Conservation (phyloP, 2,113 vertebrate species). For the Catagonus wagneri region DNA sequence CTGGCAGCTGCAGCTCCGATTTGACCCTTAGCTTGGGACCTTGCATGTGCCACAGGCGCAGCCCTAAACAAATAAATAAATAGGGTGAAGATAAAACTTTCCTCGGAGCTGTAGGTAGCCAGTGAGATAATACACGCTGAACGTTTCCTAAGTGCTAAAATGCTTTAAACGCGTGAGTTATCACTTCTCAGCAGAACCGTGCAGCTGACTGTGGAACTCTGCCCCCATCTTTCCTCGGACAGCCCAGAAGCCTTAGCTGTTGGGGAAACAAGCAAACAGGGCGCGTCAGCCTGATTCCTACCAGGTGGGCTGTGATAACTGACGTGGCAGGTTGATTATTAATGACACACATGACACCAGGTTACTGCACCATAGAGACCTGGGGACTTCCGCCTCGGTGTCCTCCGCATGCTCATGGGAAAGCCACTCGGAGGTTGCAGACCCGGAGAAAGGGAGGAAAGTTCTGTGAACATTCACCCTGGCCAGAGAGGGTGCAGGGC, state of each 20-base stretch:
- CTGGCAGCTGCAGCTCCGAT: too few relatives aligned
- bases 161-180: too few relatives aligned
- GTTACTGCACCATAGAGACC: not conserved
- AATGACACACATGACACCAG: not conserved
- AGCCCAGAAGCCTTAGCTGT: not conserved
- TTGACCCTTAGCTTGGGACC: too few relatives aligned
- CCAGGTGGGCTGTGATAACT: not conserved
- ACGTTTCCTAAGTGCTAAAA: rapidly evolving
- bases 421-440: not conserved
- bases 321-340: not conserved
- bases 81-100: not conserved
- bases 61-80: not conserved
- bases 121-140: rapidly evolving
- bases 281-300: rapidly evolving
- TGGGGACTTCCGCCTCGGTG: rapidly evolving
- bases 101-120: not conserved
- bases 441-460: rapidly evolving
- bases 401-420: not conserved
- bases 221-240: not conserved
- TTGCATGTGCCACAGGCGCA: too few relatives aligned
- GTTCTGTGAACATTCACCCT: not conserved
- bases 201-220: not conserved
- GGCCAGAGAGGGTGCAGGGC: not conserved
- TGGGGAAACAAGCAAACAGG: too few relatives aligned
- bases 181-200: not conserved